phyloP scores from a whole-genome alignment of 2,797 vertebrate species.

The Triplophysa yarkandensis region DNA sequence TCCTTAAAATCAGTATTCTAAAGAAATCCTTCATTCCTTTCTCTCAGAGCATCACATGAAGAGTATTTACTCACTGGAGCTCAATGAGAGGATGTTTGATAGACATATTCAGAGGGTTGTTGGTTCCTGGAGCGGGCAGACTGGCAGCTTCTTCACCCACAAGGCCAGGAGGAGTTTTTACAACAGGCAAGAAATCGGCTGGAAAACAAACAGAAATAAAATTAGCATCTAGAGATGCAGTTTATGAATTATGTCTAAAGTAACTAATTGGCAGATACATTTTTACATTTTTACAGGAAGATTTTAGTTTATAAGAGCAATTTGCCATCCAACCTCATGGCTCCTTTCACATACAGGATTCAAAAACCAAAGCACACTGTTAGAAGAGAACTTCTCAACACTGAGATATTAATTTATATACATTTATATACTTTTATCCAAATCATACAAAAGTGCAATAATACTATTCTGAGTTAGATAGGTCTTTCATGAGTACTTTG shows the following conservation, averaged over 20 bases:
- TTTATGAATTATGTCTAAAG: no score
- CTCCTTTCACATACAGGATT: not conserved
- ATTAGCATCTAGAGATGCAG: no score
- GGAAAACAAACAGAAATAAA: not conserved
- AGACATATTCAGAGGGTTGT: constrained; percentile 82
- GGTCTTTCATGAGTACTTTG: not conserved
- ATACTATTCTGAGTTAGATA: no score
- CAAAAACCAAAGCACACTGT: not conserved
- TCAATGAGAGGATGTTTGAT: constrained; percentile 88
- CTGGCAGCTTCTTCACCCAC: constrained; percentile 83
- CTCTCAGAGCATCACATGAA: not conserved
- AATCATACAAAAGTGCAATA: no score
- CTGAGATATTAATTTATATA: not conserved
- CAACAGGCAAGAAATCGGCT: constrained; percentile 80
- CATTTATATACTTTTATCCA: no score
- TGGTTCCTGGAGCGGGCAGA: constrained; percentile 68
- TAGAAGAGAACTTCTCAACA: no score
- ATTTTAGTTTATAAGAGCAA: no score
- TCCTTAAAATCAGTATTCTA: constrained; percentile 24
- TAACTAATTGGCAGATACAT: no score
- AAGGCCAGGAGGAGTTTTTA: constrained; percentile 83
- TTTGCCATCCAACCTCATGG: no score
- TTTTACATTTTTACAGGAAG: no score
- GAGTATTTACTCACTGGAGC: constrained; percentile 80
- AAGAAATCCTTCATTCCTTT: constrained; percentile 14